phyloP scores from a whole-genome alignment of 2,113 vertebrate genomes.

The Pandion haliaetus region DNA sequence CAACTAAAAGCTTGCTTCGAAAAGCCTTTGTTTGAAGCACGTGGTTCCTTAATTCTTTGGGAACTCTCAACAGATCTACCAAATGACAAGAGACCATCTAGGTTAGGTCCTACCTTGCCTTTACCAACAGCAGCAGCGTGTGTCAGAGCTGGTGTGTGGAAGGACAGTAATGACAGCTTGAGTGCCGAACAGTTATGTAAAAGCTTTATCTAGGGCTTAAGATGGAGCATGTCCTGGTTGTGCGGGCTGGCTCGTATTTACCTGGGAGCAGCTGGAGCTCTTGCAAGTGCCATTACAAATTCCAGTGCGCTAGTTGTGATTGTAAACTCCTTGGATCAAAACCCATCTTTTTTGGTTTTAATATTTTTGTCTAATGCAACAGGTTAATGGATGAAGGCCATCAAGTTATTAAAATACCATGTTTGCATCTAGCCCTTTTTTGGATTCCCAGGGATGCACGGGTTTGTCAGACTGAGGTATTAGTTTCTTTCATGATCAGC shows the following conservation, averaged over 20 bases:
- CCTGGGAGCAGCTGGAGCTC: neutral
- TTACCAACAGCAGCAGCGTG: neutral
- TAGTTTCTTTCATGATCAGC: neutral
- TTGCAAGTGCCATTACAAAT: neutral
- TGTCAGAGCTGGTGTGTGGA: neutral
- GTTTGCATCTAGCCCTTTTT: neutral
- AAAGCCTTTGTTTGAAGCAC: neutral
- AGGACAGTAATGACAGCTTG: neutral
- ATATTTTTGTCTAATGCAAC: neutral
- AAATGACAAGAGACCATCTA: fast-evolving
- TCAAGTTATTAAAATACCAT: neutral
- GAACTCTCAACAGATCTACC: neutral
- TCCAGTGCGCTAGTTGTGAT: neutral
- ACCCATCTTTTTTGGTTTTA: neutral
- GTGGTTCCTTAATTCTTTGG: neutral
- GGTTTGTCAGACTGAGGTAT: neutral
- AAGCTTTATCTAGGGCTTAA: neutral
- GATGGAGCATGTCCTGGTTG: neutral
- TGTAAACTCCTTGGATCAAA: neutral
- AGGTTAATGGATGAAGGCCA: neutral
- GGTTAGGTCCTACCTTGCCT: neutral
- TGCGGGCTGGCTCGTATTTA: neutral
- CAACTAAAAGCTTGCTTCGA: neutral
- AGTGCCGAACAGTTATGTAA: fast-evolving
- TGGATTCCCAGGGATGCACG: neutral